Base-by-base conservation (phyloP, 2,888 invertebrate genomes). In the Toxonevra muliebris region DNA sequence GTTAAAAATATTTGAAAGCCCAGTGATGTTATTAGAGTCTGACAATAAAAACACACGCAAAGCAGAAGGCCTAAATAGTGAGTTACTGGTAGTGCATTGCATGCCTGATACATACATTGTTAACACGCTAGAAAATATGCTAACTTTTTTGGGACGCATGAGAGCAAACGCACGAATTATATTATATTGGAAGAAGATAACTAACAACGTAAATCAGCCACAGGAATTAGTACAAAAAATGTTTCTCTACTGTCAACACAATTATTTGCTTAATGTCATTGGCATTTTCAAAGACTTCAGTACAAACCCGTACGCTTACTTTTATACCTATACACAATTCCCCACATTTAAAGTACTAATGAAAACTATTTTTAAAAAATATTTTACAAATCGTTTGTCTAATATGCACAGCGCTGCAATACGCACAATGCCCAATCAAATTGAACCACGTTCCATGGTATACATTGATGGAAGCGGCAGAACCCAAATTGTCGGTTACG, bases 361-460 rank as follows among this genome's bases (percentile, higher is more conserved):
- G 48, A 48, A 15, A 15, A 48, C 48, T 48, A 2, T 48, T 3
- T 12, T 15, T 2, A 8, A 48, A 12, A 48, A 48, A 8, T 12
- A 8, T 69, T 67, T 54, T 59, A 69, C 12, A 30, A 58, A 57
- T 53, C 64, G 13, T 17, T 69, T 13, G 13, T 1, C 2, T 4
- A 42, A 71, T 11, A n/a, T 71, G 2, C 42, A 68, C 4, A 67
- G 67, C 15, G 40, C 62, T 30, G 17, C 61, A 15, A 9, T 69
- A 1, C 59, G 50, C 0, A 69, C 69, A 5, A 40, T 71, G 10
- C 58, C 68, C 13, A 69, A 69, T 50, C 68, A 69, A 63, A 19
- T 55, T 17, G 42, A 48, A n/a, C 63, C 65, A 12, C 43, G 65
- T 10, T 68, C 68, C 11, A 48, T 68, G 12, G 62, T 69, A 11